Base-by-base conservation (phyloP, 2,797 vertebrate genomes). In the Intellagama lesueurii region DNA sequence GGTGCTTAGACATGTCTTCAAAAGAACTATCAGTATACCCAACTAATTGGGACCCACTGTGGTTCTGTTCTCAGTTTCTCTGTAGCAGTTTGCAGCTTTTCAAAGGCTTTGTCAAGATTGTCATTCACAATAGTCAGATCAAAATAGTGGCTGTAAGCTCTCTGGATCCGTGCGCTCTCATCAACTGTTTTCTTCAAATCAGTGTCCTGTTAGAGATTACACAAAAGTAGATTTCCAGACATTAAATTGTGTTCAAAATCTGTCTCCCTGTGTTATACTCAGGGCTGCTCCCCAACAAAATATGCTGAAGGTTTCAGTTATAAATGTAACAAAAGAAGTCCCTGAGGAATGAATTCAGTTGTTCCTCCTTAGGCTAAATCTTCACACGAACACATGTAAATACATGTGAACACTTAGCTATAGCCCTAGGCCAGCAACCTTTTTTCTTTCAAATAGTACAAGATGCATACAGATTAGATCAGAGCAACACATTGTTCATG, bases 121-220 rank as follows among this genome's bases (percentile, higher is more conserved):
- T 99, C 98, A 70, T 99, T 99, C 86, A 99, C 94, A 91, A 99
- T 98, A 95, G 98, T 98, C 96, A 99, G 96, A 94, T 99, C 99
- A 93, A 99, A 99, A 93, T 99, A 99, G 97, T 99, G 99, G 97
- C 98, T 98, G 96, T 99, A 99, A 0, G 98, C 98, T 92, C 99
- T 97, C 78, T 98, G 98, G 94, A 99, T 98, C 93, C 98, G 98
- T 4, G 98, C 98, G 0, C 99, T 99, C 95, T 99, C 99, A 14
- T 99, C 99, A 94, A 99, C 99, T 0, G 99, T 99, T 96, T 99
- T 99, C 94, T 99, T 99, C 94, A 99, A 95, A 96, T 99, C 98
- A 0, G 97, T 98, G 95, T 99, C 99, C 99, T 99, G 95, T 89
- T 56, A n/a, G 86, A 94, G 80, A 85, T 91, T 90, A 35, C 28